Evolutionary conservation across 2,113 vertebrate genomes (phyloP), one percentile per base, ranked within the genome.

Genomic region (Sakesphorus luctuosus): DNA sequence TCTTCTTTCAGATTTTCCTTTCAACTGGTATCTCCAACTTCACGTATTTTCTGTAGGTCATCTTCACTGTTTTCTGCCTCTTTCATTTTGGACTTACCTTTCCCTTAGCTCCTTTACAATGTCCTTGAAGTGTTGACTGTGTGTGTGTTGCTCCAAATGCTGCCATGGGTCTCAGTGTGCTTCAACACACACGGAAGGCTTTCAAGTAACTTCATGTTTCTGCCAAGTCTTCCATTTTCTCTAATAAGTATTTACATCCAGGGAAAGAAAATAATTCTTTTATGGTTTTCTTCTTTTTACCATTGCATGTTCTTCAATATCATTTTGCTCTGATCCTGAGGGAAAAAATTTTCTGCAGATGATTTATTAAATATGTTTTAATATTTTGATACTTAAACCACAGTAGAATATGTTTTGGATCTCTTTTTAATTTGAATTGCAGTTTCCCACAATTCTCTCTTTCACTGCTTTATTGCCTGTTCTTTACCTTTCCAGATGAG

Each of bases 291-390:
- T 91, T 81, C 24, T 18, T 72, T 68, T 68, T 38, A 8, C 7
- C 11, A 7, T 36, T 2, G 0, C 19, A 15, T 31, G 8, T n/a
- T 71, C 25, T 9, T 11, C 18, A 58, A 11, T 49, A 53, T 0
- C 6, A 31, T 52, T 83, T 46, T 62, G 8, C 11, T 50, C 29
- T 66, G 13, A 1, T 69, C 12, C 25, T 71, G n/a, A 76, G 31
- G 72, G 9, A 68, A 78, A 68, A 19, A 31, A 20, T 8, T 65
- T 11, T 47, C 59, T 61, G 19, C 3, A 19, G 28, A 20, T 28
- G 15, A 46, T 56, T 89, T 89, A 14, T 21, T 61, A 36, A 56
- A 31, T 2, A 6, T 55, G 53, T 75, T 67, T 56, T 1, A 75
- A 31, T 49, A n/a, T 58, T 77, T 92, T 85, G 10, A 31, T 67